Evolutionary conservation across 2,113 vertebrate species (phyloP), one percentile per base, ranked within the genome.

Genomic region (Xenotilapia leptura): DNA sequence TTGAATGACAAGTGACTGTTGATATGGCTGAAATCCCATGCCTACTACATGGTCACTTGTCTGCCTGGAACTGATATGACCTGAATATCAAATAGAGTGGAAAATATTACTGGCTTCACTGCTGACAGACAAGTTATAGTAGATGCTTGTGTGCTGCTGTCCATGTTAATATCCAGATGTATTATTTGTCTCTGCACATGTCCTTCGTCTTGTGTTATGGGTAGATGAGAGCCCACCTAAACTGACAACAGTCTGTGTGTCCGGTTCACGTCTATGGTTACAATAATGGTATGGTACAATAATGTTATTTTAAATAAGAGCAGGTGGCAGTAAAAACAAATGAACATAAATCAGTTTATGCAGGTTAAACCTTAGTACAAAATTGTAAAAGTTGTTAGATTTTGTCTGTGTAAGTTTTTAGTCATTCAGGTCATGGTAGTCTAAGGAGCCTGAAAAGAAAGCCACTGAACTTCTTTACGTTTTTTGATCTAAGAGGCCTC

Each of bases 51-150:
- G 73, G 89, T 90, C 90, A 93, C 85, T 92, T 85, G 81, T 88
- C 84, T 90, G 87, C 40, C 83, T 84, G 88, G 84, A 88, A 88
- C 58, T 56, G 85, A 90, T 86, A 56, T 79, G 90, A 90, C 94
- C 93, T 90, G 92, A 93, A 95, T 93, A 90, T 31, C 84, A 92
- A 94, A 70, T 86, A 90, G 90, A 85, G 87, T 90, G 86, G 87
- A 95, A 94, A 88, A 86, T 53, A 91, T 62, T 84, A 87, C 82
- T 62, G 80, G 60, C 81, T 60, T 86, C 60, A 79, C 40, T 38
- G 85, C 88, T 90, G 92, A 93, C 31, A 33, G 87, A 89, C 83
- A 88, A 68, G 53, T 88, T 85, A 47, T 9, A 40, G 49, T 81
- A 40, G 85, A 82, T 79, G 86, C 60, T 81, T 65, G 65, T 47